Evolutionary conservation across 2,888 invertebrate species (phyloP), one percentile per base, ranked within the genome.

Genomic region (Eilema depressum): DNA sequence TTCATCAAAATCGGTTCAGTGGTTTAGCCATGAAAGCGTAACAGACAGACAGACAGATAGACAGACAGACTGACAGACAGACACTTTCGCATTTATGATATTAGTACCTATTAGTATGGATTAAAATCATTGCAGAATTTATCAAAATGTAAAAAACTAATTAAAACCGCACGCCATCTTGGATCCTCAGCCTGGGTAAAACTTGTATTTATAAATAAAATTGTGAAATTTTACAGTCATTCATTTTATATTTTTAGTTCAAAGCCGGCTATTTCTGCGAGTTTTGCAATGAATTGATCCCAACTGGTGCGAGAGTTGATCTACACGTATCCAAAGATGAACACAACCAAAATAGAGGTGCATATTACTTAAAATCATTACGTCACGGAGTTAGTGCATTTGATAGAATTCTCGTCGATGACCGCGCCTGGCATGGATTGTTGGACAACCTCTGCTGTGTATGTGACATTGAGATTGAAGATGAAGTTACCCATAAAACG

Each of bases 191-290:
- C n/a, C n/a, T n/a, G n/a, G n/a, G n/a, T n/a, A n/a, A n/a, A n/a
- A n/a, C n/a, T n/a, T n/a, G n/a, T n/a, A n/a, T n/a, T n/a, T n/a
- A n/a, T n/a, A n/a, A 12, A 2, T 8, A 11, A 12, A 37, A 37
- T 11, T 14, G 14, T 37, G 11, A 20, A 20, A 20, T 8, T 10
- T 53, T 10, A 20, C n/a, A 10, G 10, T 10, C 20, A 53, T n/a
- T 53, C 5, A 53, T 41, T n/a, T 37, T 26, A 17, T 26, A 26
- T 63, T 85, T 88, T 23, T 84, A 93, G 93, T 88, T 92, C 17
- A 89, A 88, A 72, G 79, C 80, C 4, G 89, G 90, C 14, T 93
- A 93, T 74, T 92, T 83, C 77, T 93, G 93, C 65, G 89, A 89
- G 66, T 85, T 83, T 65, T 93, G 93, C 80, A 88, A 90, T 66